Evolutionary conservation across 1,140 invertebrate species (phyloP), one percentile per base, ranked within the genome.

Genomic region (Macrostomum lignano): DNA sequence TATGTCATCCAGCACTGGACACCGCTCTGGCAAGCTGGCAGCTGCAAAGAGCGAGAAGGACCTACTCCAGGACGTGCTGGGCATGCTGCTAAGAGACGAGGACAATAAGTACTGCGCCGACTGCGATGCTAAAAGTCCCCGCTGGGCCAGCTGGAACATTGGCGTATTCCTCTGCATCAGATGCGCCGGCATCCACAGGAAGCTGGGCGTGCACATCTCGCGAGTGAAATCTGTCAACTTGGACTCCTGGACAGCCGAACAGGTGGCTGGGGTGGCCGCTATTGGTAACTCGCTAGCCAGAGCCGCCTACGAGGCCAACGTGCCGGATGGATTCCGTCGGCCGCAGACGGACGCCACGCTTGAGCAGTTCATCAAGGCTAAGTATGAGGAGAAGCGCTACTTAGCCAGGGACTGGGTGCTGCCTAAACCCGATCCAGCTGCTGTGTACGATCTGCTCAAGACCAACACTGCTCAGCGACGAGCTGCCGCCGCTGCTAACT

Each of bases 61-160:
- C n/a, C n/a, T n/a, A n/a, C n/a, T n/a, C n/a, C n/a, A n/a, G n/a
- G n/a, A n/a, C n/a, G n/a, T n/a, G n/a, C n/a, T n/a, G n/a, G n/a
- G n/a, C n/a, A n/a, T n/a, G n/a, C n/a, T n/a, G n/a, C n/a, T 33
- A 23, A 33, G 26, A 24, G 13, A 17, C 13, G 32, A 33, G 46
- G 86, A 94, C 58, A 96, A 94, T 59, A 94, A 94, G 67, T 94
- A 94, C 58, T 96, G 86, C 65, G 84, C 88, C 41, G 86, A 96
- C 58, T 96, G 86, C 59, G 84, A 96, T 67, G 78, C 82, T 7
- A 96, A 96, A 73, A 82, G 84, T 55, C 86, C 86, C 38, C 67
- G 84, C 59, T 96, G 86, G 86, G 82, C 84, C 25, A 88, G 82
- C 40, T 94, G 84, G 82, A 96, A 94, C 60, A 58, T 96, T 35